Evolutionary conservation across 2,797 vertebrate genomes (phyloP).

Genomic region (Eremophila alpestris): DNA sequence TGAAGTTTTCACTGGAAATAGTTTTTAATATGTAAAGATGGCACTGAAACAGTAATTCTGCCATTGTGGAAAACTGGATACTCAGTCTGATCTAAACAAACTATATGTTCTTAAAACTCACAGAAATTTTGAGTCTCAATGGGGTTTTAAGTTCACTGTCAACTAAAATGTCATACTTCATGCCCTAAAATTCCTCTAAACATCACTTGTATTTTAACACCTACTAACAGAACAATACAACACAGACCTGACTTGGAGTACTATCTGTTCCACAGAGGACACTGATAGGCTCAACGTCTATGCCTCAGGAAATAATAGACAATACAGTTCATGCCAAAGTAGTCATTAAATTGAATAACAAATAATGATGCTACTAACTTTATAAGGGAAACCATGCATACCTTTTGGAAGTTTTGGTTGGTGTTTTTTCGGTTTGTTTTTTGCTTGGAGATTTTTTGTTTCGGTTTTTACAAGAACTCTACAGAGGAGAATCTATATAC

Average conservation of each 20-base stretch:
- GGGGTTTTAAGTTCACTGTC: not conserved
- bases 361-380: not conserved
- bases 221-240: not conserved
- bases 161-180: not conserved
- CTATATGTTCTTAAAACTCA: not conserved
- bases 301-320: not conserved
- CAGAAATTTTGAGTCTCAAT: not conserved
- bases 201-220: not conserved
- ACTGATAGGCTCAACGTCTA: accelerated
- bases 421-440: not conserved
- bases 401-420: not conserved
- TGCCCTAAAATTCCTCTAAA: not conserved
- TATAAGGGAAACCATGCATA: not conserved
- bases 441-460: not conserved
- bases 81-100: not conserved
- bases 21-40: not conserved
- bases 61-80: not conserved
- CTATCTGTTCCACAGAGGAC: not conserved
- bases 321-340: not conserved
- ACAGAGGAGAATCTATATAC: not conserved
- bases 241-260: not conserved
- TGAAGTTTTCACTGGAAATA: not conserved
- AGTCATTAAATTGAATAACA: not conserved
- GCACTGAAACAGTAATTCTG: not conserved
- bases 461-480: not conserved